phyloP scores from a whole-genome alignment of 2,113 vertebrate genomes.

The Gobius niger region DNA sequence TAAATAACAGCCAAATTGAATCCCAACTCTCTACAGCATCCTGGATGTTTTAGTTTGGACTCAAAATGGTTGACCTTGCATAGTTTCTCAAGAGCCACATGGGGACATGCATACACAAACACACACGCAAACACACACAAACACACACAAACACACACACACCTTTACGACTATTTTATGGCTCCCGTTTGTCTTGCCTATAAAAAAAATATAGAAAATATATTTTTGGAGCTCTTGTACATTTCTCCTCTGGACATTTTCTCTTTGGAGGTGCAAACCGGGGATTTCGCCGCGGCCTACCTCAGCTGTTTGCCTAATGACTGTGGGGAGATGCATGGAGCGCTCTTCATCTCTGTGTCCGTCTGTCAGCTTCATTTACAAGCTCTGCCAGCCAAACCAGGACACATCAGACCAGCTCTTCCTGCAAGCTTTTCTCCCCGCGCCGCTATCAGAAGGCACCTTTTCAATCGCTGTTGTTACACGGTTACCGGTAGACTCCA shows the following conservation, averaged over 20 bases:
- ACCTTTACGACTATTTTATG: constrained; percentile 36
- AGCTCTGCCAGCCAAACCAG: constrained; percentile 35
- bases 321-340: constrained; percentile 58
- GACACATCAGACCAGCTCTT: constrained; percentile 23
- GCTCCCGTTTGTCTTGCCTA: constrained; percentile 37
- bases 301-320: constrained; percentile 73
- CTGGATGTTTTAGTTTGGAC: constrained; percentile 8
- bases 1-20: constrained; percentile 25
- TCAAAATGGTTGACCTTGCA: constrained; percentile 14
- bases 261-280: constrained; percentile 22
- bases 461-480: constrained; percentile 9
- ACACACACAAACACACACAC: constrained; percentile 5
- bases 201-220: constrained; percentile 31
- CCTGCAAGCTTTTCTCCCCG: constrained; percentile 31
- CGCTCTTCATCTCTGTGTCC: constrained; percentile 61
- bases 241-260: constrained; percentile 40
- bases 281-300: constrained; percentile 41
- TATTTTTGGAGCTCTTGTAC: constrained; percentile 43
- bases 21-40: constrained; percentile 13
- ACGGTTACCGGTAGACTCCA: constrained; percentile 32
- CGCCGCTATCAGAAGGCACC: constrained; percentile 26
- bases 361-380: constrained; percentile 60
- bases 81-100: constrained; percentile 1
- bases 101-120: constrained; percentile 5
- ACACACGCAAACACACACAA: constrained; percentile 15